Conservation (phyloP, 2,888 invertebrate species). For the Drosophila parthenogenetica region DNA sequence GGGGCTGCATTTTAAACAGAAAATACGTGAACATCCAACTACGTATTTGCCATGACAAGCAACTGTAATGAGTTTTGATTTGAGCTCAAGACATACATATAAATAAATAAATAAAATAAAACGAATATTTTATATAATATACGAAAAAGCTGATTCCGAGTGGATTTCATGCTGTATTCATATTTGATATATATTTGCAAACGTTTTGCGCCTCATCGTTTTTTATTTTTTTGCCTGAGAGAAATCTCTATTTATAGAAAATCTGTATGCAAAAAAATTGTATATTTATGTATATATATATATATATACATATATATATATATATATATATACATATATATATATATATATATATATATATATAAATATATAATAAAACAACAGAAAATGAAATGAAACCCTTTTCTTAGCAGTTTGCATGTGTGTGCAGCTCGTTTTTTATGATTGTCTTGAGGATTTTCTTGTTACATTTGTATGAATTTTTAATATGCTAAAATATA, state of each 20-base stretch:
- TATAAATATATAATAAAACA: not conserved
- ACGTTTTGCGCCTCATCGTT: slow-evolving; percentile 46
- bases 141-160: slow-evolving; percentile 17
- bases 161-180: slow-evolving; percentile 54
- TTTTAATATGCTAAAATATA: slow-evolving; percentile 71
- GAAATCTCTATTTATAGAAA: slow-evolving; percentile 42
- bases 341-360: not conserved
- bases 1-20: slow-evolving; percentile 26
- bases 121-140: slow-evolving; percentile 17
- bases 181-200: slow-evolving; percentile 76
- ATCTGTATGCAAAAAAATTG: slow-evolving; percentile 20
- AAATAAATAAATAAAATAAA: slow-evolving; percentile 44
- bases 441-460: slow-evolving; percentile 81
- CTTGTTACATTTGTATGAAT: slow-evolving; percentile 79
- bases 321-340: not conserved
- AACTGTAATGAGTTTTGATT: slow-evolving; percentile 61
- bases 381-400: slow-evolving; percentile 35
- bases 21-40: slow-evolving; percentile 10
- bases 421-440: slow-evolving; percentile 52
- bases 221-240: not conserved
- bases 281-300: not conserved
- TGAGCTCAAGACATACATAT: slow-evolving; percentile 29
- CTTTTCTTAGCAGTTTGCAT: slow-evolving; percentile 29
- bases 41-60: slow-evolving; percentile 25
- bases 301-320: not conserved